Evolutionary conservation across 2,888 invertebrate species (phyloP).

Genomic region (Drosophila ochracea): DNA sequence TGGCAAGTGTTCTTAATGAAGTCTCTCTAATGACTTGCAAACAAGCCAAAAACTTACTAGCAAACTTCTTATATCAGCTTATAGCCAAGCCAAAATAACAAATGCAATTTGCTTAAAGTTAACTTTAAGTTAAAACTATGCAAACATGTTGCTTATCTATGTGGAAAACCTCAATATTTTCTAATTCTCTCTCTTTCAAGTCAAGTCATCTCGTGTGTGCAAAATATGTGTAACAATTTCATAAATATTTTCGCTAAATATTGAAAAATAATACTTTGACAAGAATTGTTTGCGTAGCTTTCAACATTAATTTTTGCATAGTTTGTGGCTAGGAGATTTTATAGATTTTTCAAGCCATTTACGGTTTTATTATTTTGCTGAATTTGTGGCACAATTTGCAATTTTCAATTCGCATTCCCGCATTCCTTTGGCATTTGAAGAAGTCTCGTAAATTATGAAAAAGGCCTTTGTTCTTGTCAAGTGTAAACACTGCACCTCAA

Average conservation of each 20-base stretch:
- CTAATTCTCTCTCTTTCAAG: neutral
- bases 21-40: constrained; percentile 63
- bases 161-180: constrained; percentile 26
- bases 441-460: constrained; percentile 52
- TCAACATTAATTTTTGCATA: constrained; percentile 35
- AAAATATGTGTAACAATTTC: constrained; percentile 35
- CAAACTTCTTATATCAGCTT: constrained; percentile 30
- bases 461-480: constrained; percentile 20
- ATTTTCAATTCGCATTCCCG: too few species aligned
- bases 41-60: constrained; percentile 45
- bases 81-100: constrained; percentile 12
- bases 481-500: constrained; percentile 31
- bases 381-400: constrained; percentile 9
- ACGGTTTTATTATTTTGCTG: constrained; percentile 13
- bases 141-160: constrained; percentile 55
- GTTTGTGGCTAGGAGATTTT: constrained; percentile 22
- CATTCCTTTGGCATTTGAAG: constrained; percentile 34
- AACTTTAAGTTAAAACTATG: constrained; percentile 35
- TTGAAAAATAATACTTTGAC: constrained; percentile 37
- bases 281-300: constrained; percentile 14
- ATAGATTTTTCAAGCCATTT: constrained; percentile 11
- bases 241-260: constrained; percentile 57
- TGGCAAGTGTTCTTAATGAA: constrained; percentile 38
- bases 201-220: neutral
- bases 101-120: constrained; percentile 12